Percentiles rank a stretch among this genome's conserved stretches.
These are phyloP conservation scores for Embiotoca jacksoni DNA, from an alignment of 2,113 vertebrate species.

Conservation along the genomic window DNA sequence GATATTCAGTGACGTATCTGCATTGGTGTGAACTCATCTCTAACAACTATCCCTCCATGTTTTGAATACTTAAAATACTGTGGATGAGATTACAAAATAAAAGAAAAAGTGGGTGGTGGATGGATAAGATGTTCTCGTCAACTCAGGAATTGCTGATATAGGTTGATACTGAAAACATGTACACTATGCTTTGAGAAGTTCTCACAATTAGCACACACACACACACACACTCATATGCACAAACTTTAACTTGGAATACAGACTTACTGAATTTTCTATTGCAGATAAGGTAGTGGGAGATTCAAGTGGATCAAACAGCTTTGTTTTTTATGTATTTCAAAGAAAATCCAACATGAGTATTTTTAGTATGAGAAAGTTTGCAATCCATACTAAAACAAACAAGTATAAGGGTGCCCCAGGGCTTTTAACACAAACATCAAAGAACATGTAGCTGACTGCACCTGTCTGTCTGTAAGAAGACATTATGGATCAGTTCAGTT, in stretches of 20 bases:
- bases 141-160: background rate
- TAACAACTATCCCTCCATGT: background rate
- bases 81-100: background rate
- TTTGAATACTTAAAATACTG: background rate
- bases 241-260: background rate
- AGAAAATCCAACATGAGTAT: too few species aligned
- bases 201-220: background rate
- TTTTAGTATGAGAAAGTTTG: background rate
- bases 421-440: constrained; percentile 7
- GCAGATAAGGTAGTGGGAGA: background rate
- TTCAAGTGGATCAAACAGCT: too few species aligned
- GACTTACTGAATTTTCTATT: background rate
- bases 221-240: background rate
- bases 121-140: background rate
- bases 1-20: constrained; percentile 24
- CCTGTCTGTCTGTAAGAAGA: background rate
- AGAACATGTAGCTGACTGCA: background rate
- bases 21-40: background rate
- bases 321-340: too few species aligned
- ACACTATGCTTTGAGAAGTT: too few species aligned
- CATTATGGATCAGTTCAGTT: background rate
- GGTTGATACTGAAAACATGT: too few species aligned
- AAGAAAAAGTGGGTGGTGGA: background rate
- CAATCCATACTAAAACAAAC: background rate
- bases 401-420: background rate